Base-by-base conservation (phyloP, 2,797 vertebrate genomes). In the Lepilemur septentrionalis region DNA sequence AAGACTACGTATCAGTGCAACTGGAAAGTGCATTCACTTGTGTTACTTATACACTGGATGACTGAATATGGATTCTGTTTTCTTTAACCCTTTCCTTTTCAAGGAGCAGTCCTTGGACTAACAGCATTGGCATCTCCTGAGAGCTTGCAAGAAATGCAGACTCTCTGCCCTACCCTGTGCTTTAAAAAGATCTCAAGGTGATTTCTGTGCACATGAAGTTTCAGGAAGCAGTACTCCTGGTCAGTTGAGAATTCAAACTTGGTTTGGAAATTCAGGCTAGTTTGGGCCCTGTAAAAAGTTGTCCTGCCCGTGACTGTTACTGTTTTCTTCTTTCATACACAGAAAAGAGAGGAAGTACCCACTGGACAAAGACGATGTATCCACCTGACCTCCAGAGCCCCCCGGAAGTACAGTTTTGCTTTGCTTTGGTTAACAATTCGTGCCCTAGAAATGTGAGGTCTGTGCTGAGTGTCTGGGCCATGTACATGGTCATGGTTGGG, bases 361-460 rank as follows among this genome's bases (percentile, higher is more conserved):
- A 43, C 0, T 22, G 41, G 15, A 84, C n/a, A 48, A 46, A 95
- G 89, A 90, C 8, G 4, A 98, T 96, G 30, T 92, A 67, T 96
- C 83, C 88, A 43, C 78, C 48, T 14, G 59, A 82, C 0, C 20
- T 73, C 50, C 93, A 72, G 84, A 94, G 3, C 0, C 28, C 57
- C 18, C 48, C 91, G 28, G 90, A 97, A 46, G 13, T 14, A 23
- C 87, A 95, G 0, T 72, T 91, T 72, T 98, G 96, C 35, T 98
- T 97, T 96, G 43, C 95, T 6, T 94, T 73, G 43, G 41, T 97
- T 52, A 97, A 98, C 43, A 97, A 72, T 69, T 98, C 97, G 0
- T 97, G 94, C 1, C 65, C 48, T 61, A 98, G 63, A 93, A 94
- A 73, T 28, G 41, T n/a, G 79, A 96, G 94, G 41, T 0, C 0